Percentiles rank a stretch among this genome's conserved stretches.
These are phyloP conservation scores for Neoascia interrupta DNA, from an alignment of 2,888 invertebrate genomes.

Conservation along the genomic window DNA sequence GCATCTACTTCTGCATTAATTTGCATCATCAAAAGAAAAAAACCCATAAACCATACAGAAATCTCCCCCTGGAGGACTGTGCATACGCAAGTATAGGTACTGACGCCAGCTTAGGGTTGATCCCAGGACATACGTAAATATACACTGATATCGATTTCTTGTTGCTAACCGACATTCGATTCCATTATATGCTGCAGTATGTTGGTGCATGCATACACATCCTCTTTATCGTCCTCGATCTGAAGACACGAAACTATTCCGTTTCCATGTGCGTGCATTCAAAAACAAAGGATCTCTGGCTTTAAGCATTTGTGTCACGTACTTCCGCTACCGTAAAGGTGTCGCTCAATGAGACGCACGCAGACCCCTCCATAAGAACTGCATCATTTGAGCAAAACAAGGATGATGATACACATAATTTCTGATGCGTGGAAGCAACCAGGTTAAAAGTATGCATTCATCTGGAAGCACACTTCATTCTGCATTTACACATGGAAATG, in stretches of 20 bases:
- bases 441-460: constrained; percentile 50
- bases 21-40: constrained; percentile 21
- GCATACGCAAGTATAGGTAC: too few species aligned
- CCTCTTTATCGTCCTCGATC: not conserved
- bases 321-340: constrained; percentile 42
- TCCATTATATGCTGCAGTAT: too few species aligned
- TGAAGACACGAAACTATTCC: not conserved
- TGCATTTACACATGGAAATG: not conserved
- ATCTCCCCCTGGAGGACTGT: too few species aligned
- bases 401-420: not conserved
- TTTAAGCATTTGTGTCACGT: constrained; percentile 1
- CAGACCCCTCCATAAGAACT: too few species aligned
- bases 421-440: constrained; percentile 15
- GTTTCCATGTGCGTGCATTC: not conserved
- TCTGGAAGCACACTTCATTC: constrained; percentile 4
- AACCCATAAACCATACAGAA: constrained; percentile 7
- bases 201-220: not conserved
- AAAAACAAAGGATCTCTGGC: not conserved
- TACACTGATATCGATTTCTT: constrained; percentile 23
- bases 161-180: constrained; percentile 30
- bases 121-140: too few species aligned
- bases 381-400: constrained; percentile 6
- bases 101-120: constrained; percentile 17
- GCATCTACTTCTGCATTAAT: constrained; percentile 32
- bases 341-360: constrained; percentile 44